These are phyloP conservation scores for Pseudobourletiella spinata DNA, from an alignment of 1,140 invertebrate species.

Conservation along the genomic window DNA sequence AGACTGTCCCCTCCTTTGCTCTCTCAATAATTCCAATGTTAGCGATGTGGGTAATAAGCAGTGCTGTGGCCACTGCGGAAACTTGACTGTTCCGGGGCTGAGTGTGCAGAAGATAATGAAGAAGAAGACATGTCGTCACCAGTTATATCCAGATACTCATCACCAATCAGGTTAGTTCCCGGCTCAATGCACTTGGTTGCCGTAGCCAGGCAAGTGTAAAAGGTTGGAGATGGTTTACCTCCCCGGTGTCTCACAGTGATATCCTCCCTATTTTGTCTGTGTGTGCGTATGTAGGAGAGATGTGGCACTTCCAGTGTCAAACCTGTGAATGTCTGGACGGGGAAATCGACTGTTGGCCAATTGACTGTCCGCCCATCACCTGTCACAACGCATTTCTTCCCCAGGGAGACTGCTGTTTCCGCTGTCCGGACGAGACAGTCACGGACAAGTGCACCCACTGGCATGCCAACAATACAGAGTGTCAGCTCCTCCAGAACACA, in stretches of 20 bases:
- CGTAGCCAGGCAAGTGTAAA: too few species aligned
- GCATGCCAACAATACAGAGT: constrained; percentile 37
- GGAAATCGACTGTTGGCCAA: constrained; percentile 79
- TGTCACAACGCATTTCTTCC: constrained; percentile 57
- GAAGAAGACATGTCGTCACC: constrained; percentile 29
- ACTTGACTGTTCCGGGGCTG: constrained; percentile 1
- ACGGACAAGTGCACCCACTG: constrained; percentile 36
- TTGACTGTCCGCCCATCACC: constrained; percentile 64
- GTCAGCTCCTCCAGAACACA: constrained; percentile 51
- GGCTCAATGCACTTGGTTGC: too few species aligned
- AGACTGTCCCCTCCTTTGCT: constrained; percentile 18
- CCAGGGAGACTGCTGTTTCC: constrained; percentile 59
- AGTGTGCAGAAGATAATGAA: constrained; percentile 3
- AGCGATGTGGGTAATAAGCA: constrained; percentile 7
- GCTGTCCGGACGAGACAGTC: constrained; percentile 51
- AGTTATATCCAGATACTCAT: constrained; percentile 23
- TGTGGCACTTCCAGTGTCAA: constrained; percentile 82
- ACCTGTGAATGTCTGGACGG: constrained; percentile 81
- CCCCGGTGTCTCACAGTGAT: too few species aligned
- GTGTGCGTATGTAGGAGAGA: constrained; percentile 60
- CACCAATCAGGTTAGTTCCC: constrained; percentile 30
- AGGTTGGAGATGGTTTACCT: too few species aligned
- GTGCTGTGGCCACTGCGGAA: constrained; percentile 27
- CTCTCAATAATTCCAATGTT: constrained; percentile 10
- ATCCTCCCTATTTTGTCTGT: too few species aligned